Base-by-base conservation (phyloP, 2,797 vertebrate species). In the Galagoides demidoff region DNA sequence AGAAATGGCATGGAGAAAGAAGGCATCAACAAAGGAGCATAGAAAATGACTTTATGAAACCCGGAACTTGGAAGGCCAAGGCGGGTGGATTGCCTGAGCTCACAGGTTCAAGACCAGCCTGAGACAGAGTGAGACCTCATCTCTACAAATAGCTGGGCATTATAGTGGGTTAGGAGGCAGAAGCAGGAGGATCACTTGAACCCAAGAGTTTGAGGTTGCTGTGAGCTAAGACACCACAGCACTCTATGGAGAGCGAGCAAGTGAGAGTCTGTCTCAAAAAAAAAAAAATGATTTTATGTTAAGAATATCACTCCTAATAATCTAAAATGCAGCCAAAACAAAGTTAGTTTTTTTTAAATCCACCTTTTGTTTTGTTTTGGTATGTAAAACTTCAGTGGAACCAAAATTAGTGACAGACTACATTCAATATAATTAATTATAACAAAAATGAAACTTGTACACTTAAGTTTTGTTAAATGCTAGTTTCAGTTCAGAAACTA, bases 381-480 rank as follows among this genome's bases (percentile, higher is more conserved):
- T 27, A 77, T 22, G 29, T 0, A 85, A 34, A 66, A 25, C 31
- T 87, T 37, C 11, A 76, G 22, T 10, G 7, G 23, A 79, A 70
- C 74, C 27, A 83, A 83, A 92, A 90, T 95, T 79, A 85, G 49
- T 83, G 93, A 81, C 43, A 76, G 78, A 45, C 43, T 74, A 63
- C 13, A 19, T 22, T 0, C 17, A 14, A 68, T 23, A 13, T 59
- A 66, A 79, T 74, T 84, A 93, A 11, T 45, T 22, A 7, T 49
- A 94, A 85, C n/a, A 90, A 95, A 86, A 85, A 0, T 1, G 4
- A 34, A 84, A 34, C 20, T 85, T 89, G 92, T 68, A 34, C 49
- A 61, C 27, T 22, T 0, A 89, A 14, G 1, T 82, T 93, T 63
- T 73, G n/a, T 94, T 90, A 59, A 0, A 31, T 55, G 29, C 14